These are phyloP conservation scores for Caenorhabditis sulstoni DNA, from an alignment of 2,888 invertebrate genomes.

Conservation along the genomic window DNA sequence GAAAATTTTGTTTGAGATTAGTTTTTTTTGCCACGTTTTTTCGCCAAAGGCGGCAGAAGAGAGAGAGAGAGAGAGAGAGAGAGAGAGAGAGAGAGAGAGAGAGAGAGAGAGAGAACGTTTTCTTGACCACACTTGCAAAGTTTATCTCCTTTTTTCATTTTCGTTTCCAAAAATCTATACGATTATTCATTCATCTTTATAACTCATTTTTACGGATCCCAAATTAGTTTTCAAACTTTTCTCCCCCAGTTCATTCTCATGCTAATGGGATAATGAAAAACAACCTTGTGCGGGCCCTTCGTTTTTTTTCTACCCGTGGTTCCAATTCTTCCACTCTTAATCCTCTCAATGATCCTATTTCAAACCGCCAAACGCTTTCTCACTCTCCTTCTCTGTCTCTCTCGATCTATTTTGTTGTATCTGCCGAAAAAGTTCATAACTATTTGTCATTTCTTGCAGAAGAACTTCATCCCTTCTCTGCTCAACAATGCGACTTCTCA, in stretches of 20 bases:
- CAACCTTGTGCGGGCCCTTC: neutral
- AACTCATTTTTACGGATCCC: no score
- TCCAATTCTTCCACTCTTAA: conserved; percentile 36
- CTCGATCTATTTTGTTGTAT: conserved; percentile 4
- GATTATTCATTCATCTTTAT: no score
- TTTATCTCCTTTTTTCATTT: no score
- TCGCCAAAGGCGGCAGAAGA: no score
- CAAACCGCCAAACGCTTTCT: conserved; percentile 38
- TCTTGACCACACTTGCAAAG: no score
- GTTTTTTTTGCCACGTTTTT: conserved; percentile 3
- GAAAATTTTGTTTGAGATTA: neutral
- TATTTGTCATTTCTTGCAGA: conserved; percentile 51
- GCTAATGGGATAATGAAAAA: conserved; percentile 26
- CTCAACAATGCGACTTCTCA: conserved; percentile 47
- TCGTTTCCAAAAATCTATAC: no score
- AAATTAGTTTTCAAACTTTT: neutral
- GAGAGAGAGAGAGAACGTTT: no score
- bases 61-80: neutral
- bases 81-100: neutral
- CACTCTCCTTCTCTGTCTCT: conserved; percentile 1
- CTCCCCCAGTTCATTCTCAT: neutral
- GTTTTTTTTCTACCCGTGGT: conserved; percentile 10
- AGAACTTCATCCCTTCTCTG: conserved; percentile 57
- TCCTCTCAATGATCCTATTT: conserved; percentile 43
- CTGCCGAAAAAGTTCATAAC: conserved; percentile 47